A percentile compares a stretch with the other conserved stretches of the same genome.
Evolutionary conservation across 2,113 vertebrate genomes (phyloP).

Genomic region (Corythornis vintsioides): DNA sequence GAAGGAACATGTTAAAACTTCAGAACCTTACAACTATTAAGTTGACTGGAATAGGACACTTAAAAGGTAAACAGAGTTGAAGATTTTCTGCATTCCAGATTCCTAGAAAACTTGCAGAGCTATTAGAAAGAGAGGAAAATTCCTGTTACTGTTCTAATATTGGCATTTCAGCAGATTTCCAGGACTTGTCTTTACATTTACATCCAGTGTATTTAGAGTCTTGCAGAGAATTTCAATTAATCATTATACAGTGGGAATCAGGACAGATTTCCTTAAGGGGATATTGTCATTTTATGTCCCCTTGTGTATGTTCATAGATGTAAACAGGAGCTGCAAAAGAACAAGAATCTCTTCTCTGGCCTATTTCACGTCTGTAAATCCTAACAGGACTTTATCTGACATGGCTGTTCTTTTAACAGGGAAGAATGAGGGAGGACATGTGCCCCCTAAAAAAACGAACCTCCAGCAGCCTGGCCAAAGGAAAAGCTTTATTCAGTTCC

Average conservation of each 20-base stretch:
- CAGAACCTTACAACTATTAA: neutral
- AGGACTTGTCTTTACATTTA: conserved; percentile 23
- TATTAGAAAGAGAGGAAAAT: neutral
- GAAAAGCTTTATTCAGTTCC: neutral
- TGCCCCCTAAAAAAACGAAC: neutral
- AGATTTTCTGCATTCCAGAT: neutral
- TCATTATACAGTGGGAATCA: conserved; percentile 6
- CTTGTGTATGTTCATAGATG: neutral
- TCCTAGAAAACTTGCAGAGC: neutral
- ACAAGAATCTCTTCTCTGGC: neutral
- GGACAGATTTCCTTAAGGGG: conserved; percentile 31
- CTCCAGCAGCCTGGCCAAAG: neutral
- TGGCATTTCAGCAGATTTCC: neutral
- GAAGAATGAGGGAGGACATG: neutral
- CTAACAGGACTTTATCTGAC: neutral
- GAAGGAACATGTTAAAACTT: neutral
- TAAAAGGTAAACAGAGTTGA: neutral
- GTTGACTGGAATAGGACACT: neutral
- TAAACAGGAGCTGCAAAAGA: conserved; percentile 20
- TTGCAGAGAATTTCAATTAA: conserved; percentile 44
- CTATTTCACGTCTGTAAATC: neutral
- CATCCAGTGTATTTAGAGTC: neutral
- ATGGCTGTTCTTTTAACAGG: neutral
- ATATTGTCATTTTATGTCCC: conserved; percentile 30
- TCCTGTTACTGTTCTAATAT: neutral